Base-by-base conservation (phyloP, 2,888 invertebrate genomes). In the Strigamia crassipes region DNA sequence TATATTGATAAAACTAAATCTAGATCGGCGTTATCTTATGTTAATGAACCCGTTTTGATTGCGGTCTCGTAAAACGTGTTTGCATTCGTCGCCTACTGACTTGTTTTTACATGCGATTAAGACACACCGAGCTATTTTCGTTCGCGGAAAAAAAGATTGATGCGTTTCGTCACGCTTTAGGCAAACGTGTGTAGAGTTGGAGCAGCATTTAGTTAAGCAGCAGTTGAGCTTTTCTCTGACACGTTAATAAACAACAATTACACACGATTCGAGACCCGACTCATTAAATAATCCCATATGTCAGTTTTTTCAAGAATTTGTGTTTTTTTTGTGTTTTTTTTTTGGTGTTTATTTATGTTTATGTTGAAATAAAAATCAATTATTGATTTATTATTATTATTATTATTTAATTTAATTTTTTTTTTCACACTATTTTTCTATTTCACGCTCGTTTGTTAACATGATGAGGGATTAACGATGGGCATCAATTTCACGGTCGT, bases 151-250 rank as follows among this genome's bases (percentile, higher is more conserved):
- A 51, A 51, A 51, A 51, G 51, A 51, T 51, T 51, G 51, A 51
- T 51, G n/a, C 51, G 51, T 51, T 51, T 51, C 51, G 51, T 51
- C 51, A 51, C 51, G 51, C 51, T 51, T 51, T 51, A 51, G 51
- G 51, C 51, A 51, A 51, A n/a, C n/a, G 51, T 51, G 51, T 51
- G 51, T n/a, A 51, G 51, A 51, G 51, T 51, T n/a, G 10, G 51
- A 51, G 51, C 3, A 51, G 51, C 51, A 51, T 51, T 51, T 51
- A 51, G 51, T 51, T 51, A n/a, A n/a, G 51, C 13, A 51, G 51
- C 51, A 51, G 51, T 51, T 51, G 5, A 51, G 51, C 51, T 51
- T 51, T 51, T n/a, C n/a, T 51, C 51, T 51, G 51, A 51, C 51
- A 51, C n/a, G 51, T 51, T n/a, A 51, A 51, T 51, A 51, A 51